A percentile compares a stretch with the other conserved stretches of the same genome.
phyloP scores from a whole-genome alignment of 2,888 invertebrate genomes.

The Emmelina monodactyla region DNA sequence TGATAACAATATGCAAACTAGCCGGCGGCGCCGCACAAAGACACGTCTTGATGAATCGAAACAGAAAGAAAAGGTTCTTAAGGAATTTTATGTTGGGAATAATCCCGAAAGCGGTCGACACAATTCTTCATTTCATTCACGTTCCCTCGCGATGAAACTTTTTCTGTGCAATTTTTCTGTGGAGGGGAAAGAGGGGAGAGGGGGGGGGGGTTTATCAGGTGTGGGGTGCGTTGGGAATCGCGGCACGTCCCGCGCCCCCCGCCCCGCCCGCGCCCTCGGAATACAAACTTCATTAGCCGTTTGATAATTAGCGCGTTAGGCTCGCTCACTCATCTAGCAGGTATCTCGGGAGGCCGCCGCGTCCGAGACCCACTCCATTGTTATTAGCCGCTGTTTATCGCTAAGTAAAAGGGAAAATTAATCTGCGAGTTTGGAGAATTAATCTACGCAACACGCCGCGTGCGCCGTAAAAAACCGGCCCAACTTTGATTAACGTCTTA shows the following conservation, averaged over 20 bases:
- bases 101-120: slow-evolving; percentile 60
- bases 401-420: no score
- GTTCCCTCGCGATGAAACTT: slow-evolving; percentile 65
- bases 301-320: slow-evolving; percentile 67
- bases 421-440: no score
- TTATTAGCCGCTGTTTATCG: no score
- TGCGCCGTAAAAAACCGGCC: no score
- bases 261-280: slow-evolving; percentile 42
- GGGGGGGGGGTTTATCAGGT: slow-evolving; percentile 65
- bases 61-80: slow-evolving; percentile 53
- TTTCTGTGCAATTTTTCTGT: slow-evolving; percentile 66
- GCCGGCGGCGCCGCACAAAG: slow-evolving; percentile 22
- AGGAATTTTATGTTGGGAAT: slow-evolving; percentile 54
- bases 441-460: no score
- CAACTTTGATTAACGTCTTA: no score
- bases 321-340: slow-evolving; percentile 50
- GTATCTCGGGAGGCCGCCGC: no score
- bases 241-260: slow-evolving; percentile 35
- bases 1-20: slow-evolving; percentile 18
- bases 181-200: slow-evolving; percentile 60
- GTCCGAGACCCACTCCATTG: no score
- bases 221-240: slow-evolving; percentile 56
- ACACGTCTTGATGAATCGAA: slow-evolving; percentile 48
- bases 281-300: slow-evolving; percentile 68
- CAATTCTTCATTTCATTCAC: slow-evolving; percentile 66